These are phyloP conservation scores for Athalia rosae DNA, from an alignment of 2,888 invertebrate genomes.

Conservation along the genomic window DNA sequence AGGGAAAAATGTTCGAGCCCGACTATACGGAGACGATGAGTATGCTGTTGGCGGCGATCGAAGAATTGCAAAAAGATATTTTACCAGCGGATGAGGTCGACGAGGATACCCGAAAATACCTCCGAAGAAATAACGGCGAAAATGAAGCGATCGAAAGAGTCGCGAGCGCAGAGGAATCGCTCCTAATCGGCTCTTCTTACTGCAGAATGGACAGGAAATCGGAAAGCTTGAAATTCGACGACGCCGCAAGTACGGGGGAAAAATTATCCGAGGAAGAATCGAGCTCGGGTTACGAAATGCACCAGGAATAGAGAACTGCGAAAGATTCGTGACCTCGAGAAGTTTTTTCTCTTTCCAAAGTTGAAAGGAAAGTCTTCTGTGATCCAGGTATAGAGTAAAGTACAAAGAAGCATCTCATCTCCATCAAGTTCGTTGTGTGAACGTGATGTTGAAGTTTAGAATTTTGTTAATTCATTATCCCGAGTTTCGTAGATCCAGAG, in stretches of 20 bases:
- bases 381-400: too few relatives aligned
- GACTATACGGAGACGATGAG: slow-evolving; percentile 79
- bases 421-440: too few relatives aligned
- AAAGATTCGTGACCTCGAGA: neutral
- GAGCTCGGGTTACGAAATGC: neutral
- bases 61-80: slow-evolving; percentile 72
- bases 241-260: neutral
- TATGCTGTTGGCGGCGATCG: slow-evolving; percentile 74
- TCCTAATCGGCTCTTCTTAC: slow-evolving; percentile 4
- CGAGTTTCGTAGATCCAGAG: too few relatives aligned
- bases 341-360: neutral
- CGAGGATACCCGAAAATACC: slow-evolving; percentile 45
- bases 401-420: too few relatives aligned
- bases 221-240: neutral
- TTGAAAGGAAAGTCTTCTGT: too few relatives aligned
- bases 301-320: too few relatives aligned
- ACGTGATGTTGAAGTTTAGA: too few relatives aligned
- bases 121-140: slow-evolving; percentile 41
- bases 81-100: slow-evolving; percentile 52
- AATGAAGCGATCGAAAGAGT: neutral
- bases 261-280: slow-evolving; percentile 7
- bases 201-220: neutral
- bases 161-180: neutral
- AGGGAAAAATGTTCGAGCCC: slow-evolving; percentile 82
- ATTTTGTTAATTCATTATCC: too few relatives aligned